Base-by-base conservation (phyloP, 2,797 vertebrate genomes). In the Enteromius viviparus region DNA sequence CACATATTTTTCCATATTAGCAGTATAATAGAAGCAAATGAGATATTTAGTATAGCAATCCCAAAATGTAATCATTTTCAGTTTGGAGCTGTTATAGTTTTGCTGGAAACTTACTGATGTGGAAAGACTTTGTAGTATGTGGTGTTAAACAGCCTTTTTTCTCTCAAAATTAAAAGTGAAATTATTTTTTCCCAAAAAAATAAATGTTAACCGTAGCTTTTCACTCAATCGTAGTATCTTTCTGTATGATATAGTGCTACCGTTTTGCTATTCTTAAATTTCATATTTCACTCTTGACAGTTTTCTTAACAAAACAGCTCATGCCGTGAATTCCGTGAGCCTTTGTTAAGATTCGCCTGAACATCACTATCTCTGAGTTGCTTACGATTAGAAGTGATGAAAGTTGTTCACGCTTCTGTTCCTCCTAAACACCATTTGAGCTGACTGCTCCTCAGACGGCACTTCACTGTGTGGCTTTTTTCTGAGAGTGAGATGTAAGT, bases 391-490 rank as follows among this genome's bases (percentile, higher is more conserved):
- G 65, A 78, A 83, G 65, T 71, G 74, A 70, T 58, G 81, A 76
- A 82, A 65, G 47, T 76, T 76, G 74, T 76, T 82, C 62, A 82
- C 37, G 72, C 62, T 76, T 76, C 47, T 82, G 81, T 76, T 68
- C 49, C 64, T 82, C 60, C 76, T 78, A 65, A 34, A 66, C 60
- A 32, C 62, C 76, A 66, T 58, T 70, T 58, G 42, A 77, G 75
- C 75, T 78, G 82, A 71, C 82, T 26, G 75, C 65, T 80, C 34
- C n/a, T 83, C 42, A 83, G 75, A 78, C 66, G 51, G 29, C 81
- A 76, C 47, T 68, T 69, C 64, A 68, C 77, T 68, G 45, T 68
- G 62, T 45, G 78, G 37, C 78, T 70, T 80, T 80, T 71, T 71
- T 45, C 78, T 80, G 21, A 80, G 66, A 76, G 49, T 76, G 64